Percentiles rank a stretch among this genome's conserved stretches.
phyloP scores from a whole-genome alignment of 2,888 invertebrate species.

The Pycnomerus fuliginosus region DNA sequence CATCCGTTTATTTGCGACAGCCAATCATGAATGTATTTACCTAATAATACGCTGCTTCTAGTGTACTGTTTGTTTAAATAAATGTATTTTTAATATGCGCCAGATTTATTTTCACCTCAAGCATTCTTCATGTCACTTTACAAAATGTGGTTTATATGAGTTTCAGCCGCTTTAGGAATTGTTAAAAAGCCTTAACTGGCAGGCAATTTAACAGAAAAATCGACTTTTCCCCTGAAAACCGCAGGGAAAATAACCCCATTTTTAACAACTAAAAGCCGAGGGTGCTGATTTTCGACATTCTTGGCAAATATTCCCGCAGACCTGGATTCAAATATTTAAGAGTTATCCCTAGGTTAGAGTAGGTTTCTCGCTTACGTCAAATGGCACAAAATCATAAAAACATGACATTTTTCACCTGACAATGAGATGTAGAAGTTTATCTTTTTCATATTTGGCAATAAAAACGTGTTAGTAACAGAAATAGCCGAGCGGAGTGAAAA shows the following conservation, averaged over 20 bases:
- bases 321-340: too few relatives aligned
- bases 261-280: slow-evolving; percentile 20
- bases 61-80: slow-evolving; percentile 28
- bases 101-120: background rate
- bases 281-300: slow-evolving; percentile 19
- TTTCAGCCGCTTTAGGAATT: slow-evolving; percentile 17
- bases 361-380: too few relatives aligned
- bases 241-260: slow-evolving; percentile 30
- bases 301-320: too few relatives aligned
- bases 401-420: too few relatives aligned
- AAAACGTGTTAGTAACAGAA: too few relatives aligned
- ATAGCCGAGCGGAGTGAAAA: too few relatives aligned
- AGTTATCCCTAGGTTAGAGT: too few relatives aligned
- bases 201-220: slow-evolving; percentile 32
- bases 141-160: slow-evolving; percentile 19
- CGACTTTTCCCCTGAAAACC: slow-evolving; percentile 28
- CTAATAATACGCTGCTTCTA: slow-evolving; percentile 31
- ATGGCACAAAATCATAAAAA: too few relatives aligned
- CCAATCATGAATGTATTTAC: slow-evolving; percentile 30
- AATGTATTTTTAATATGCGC: slow-evolving; percentile 33
- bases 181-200: slow-evolving; percentile 22
- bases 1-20: slow-evolving; percentile 28
- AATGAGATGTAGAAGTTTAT: too few relatives aligned
- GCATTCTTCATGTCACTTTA: slow-evolving; percentile 13
- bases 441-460: too few relatives aligned